phyloP scores from a whole-genome alignment of 2,888 invertebrate species.

The Anagyrus pseudococci region DNA sequence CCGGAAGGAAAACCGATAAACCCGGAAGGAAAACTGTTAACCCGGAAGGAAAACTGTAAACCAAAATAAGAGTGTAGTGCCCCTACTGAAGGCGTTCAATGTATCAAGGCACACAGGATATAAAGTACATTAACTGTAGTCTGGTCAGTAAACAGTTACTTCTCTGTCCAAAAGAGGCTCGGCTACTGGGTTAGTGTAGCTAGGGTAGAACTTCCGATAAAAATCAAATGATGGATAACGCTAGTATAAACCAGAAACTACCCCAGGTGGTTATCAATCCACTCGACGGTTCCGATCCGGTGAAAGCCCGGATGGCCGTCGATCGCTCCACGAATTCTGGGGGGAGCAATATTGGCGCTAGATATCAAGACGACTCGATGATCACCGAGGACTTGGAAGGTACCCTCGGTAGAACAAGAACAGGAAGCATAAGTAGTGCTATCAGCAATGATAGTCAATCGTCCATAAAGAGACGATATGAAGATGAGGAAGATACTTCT shows the following conservation, averaged over 20 bases:
- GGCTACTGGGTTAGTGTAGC: no score
- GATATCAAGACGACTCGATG: not conserved
- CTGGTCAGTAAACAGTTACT: no score
- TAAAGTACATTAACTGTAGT: no score
- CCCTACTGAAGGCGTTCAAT: no score
- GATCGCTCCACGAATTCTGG: slow-evolving; percentile 34
- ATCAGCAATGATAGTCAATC: not conserved
- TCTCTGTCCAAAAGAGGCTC: no score
- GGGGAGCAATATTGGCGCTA: not conserved
- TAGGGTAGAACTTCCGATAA: no score
- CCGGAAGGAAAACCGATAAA: no score
- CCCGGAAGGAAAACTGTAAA: no score
- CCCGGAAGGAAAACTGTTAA: no score
- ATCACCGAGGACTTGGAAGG: not conserved
- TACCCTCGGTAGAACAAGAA: not conserved
- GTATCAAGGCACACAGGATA: no score
- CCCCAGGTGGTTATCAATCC: slow-evolving; percentile 18
- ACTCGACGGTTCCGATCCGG: slow-evolving; percentile 36
- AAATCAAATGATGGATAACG: not conserved
- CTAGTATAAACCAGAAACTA: not conserved
- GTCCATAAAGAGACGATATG: no score
- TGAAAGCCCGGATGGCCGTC: slow-evolving; percentile 36
- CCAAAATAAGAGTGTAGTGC: no score
- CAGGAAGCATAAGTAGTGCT: not conserved
- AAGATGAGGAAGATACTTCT: not conserved